Evolutionary conservation across 2,888 invertebrate genomes (phyloP).

Genomic region (Hydrotaea cyrtoneurina): DNA sequence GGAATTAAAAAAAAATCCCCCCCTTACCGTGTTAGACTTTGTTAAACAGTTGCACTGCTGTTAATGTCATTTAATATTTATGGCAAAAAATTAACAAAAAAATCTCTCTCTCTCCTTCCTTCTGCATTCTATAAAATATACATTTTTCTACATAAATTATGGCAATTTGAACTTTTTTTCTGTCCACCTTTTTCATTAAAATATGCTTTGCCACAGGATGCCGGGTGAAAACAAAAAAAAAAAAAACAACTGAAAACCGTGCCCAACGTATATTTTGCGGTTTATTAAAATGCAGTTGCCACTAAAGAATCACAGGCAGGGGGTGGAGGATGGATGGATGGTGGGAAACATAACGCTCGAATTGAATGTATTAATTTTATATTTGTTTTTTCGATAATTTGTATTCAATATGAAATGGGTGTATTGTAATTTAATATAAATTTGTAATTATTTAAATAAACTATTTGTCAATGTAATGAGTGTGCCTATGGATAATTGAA

Average conservation of each 20-base stretch:
- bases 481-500: conserved; percentile 1
- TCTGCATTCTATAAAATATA: neutral
- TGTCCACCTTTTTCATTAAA: too few relatives aligned
- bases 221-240: neutral
- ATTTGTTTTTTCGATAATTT: neutral
- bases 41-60: neutral
- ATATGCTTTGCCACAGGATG: neutral
- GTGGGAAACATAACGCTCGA: neutral
- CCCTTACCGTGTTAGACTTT: neutral
- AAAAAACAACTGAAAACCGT: neutral
- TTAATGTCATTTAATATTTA: conserved; percentile 7
- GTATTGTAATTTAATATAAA: conserved; percentile 4
- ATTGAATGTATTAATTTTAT: neutral
- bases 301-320: neutral
- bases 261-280: conserved; percentile 3
- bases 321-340: too few relatives aligned
- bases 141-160: conserved; percentile 1
- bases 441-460: conserved; percentile 6
- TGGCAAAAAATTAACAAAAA: neutral
- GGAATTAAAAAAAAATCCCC: too few relatives aligned
- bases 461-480: neutral
- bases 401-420: neutral
- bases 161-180: neutral
- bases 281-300: conserved; percentile 9
- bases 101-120: neutral